Conservation (phyloP, 2,888 invertebrate species). For the Agrochola lychnidis region DNA sequence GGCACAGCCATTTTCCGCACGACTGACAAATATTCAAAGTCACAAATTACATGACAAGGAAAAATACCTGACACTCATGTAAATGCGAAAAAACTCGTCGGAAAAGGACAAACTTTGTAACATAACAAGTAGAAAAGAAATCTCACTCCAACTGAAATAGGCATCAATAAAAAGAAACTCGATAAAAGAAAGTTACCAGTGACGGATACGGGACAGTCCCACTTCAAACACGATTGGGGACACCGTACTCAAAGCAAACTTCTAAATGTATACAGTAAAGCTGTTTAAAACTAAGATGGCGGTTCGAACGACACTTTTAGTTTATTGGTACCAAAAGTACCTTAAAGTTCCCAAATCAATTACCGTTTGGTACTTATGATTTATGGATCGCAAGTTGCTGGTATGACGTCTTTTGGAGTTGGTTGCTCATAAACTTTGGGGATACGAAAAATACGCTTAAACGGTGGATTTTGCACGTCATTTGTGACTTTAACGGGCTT, state of each 20-base stretch:
- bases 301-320: slow-evolving; percentile 67
- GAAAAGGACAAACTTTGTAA: slow-evolving; percentile 51
- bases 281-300: slow-evolving; percentile 70
- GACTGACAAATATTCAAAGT: slow-evolving; percentile 11
- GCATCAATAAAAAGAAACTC: slow-evolving; percentile 71
- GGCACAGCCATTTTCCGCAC: neutral
- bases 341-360: slow-evolving; percentile 65
- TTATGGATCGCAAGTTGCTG: slow-evolving; percentile 52
- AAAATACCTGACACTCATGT: slow-evolving; percentile 37
- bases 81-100: slow-evolving; percentile 51
- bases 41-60: slow-evolving; percentile 31
- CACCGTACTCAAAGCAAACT: slow-evolving; percentile 72
- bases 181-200: slow-evolving; percentile 75
- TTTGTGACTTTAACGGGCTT: slow-evolving; percentile 24
- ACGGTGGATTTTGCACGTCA: slow-evolving; percentile 44
- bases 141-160: slow-evolving; percentile 56
- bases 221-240: slow-evolving; percentile 65
- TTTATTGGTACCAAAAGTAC: slow-evolving; percentile 67
- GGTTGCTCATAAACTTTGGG: slow-evolving; percentile 42
- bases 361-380: slow-evolving; percentile 63
- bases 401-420: slow-evolving; percentile 31
- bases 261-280: slow-evolving; percentile 63
- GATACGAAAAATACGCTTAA: slow-evolving; percentile 42
- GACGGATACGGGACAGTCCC: slow-evolving; percentile 67
- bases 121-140: slow-evolving; percentile 60